Percentiles rank a stretch among this genome's conserved stretches.
Evolutionary conservation across 2,888 invertebrate genomes (phyloP).

Genomic region (Lasiommata megera): DNA sequence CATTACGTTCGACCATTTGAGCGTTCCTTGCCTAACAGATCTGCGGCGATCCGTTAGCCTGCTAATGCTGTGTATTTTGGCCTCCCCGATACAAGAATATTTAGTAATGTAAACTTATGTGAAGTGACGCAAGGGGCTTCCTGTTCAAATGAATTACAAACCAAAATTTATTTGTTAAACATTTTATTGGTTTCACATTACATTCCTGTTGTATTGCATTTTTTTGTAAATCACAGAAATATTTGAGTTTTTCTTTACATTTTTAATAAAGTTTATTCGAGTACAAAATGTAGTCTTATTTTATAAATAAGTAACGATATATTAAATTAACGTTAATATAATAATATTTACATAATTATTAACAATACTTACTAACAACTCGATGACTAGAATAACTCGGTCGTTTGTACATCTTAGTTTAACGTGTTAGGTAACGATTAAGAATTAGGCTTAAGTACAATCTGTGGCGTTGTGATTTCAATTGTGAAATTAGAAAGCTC

Average conservation of each 20-base stretch:
- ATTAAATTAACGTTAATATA: slow-evolving; percentile 45
- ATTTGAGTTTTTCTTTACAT: slow-evolving; percentile 40
- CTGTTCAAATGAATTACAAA: slow-evolving; percentile 46
- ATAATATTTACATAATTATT: slow-evolving; percentile 38
- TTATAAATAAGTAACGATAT: slow-evolving; percentile 41
- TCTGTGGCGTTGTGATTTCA: too few species aligned
- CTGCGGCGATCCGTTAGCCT: too few species aligned
- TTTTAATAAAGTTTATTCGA: slow-evolving; percentile 60
- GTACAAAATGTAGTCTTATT: slow-evolving; percentile 52
- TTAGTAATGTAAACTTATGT: not conserved
- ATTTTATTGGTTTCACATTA: slow-evolving; percentile 62
- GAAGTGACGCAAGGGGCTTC: slow-evolving; percentile 37
- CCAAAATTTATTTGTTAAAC: slow-evolving; percentile 53
- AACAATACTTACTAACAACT: slow-evolving; percentile 18
- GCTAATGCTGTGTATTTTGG: too few species aligned
- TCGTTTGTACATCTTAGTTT: slow-evolving; percentile 17
- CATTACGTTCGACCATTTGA: too few species aligned
- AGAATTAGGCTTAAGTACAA: too few species aligned
- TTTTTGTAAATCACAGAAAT: slow-evolving; percentile 47
- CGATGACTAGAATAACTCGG: slow-evolving; percentile 68
- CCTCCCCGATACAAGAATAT: too few species aligned
- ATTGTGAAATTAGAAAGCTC: too few species aligned
- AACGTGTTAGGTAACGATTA: too few species aligned
- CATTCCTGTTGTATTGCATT: slow-evolving; percentile 67
- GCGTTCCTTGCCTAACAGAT: too few species aligned